Conservation (phyloP, 2,113 vertebrate species). For the Pyxicephalus adspersus region DNA sequence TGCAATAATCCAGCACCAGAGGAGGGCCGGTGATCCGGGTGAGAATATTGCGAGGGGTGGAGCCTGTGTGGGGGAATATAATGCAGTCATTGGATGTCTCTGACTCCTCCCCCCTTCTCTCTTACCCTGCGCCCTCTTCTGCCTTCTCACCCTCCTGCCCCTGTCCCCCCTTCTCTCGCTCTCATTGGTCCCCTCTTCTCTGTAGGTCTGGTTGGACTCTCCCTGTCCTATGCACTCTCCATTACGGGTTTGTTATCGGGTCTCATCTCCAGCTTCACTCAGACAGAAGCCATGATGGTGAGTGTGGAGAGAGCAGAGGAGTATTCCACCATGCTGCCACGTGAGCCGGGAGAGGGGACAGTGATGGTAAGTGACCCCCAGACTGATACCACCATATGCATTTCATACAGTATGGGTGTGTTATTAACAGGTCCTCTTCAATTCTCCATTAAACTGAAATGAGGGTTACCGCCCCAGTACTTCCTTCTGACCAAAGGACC, state of each 20-base stretch:
- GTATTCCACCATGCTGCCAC: constrained; percentile 81
- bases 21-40: constrained; percentile 84
- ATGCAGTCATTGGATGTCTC: neutral
- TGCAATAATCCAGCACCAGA: constrained; percentile 87
- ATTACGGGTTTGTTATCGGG: constrained; percentile 87
- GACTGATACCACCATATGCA: no score
- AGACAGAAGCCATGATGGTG: constrained; percentile 94
- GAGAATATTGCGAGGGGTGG: neutral
- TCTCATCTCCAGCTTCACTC: constrained; percentile 88
- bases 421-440: no score
- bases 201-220: constrained; percentile 89
- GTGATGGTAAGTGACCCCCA: constrained; percentile 70
- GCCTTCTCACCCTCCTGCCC: neutral
- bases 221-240: constrained; percentile 90
- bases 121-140: neutral
- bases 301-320: constrained; percentile 92
- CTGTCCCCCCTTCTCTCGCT: neutral
- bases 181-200: neutral
- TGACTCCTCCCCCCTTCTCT: neutral
- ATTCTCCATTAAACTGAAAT: no score
- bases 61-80: neutral
- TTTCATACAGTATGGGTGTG: no score
- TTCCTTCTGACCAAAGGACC: no score
- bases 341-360: constrained; percentile 75
- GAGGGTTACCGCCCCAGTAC: no score